These are phyloP conservation scores for Mantis religiosa DNA, from an alignment of 2,888 invertebrate species.

Conservation along the genomic window DNA sequence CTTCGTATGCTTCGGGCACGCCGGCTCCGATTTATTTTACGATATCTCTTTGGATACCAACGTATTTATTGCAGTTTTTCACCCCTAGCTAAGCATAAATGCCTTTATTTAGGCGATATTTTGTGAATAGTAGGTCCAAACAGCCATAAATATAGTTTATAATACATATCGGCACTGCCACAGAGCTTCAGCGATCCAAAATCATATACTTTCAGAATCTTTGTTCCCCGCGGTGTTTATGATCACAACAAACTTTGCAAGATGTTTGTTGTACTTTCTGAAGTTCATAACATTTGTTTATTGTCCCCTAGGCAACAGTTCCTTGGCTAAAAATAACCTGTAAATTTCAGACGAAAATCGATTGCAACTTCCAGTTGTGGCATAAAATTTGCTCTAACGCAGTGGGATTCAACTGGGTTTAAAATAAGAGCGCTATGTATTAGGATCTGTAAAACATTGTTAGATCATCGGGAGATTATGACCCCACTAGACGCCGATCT, in stretches of 20 bases:
- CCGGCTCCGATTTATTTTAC: neutral
- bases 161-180: neutral
- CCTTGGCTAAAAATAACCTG: too few relatives aligned
- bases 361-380: too few relatives aligned
- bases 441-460: too few relatives aligned
- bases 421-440: too few relatives aligned
- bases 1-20: neutral
- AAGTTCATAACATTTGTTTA: too few relatives aligned
- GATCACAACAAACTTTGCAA: neutral
- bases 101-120: neutral
- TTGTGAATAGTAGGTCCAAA: neutral
- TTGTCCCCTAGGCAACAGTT: too few relatives aligned
- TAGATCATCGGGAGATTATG: too few relatives aligned
- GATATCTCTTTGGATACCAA: neutral
- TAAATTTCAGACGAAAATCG: too few relatives aligned
- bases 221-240: neutral
- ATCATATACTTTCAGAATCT: neutral
- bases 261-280: too few relatives aligned
- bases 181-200: neutral
- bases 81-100: neutral
- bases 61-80: neutral
- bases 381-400: too few relatives aligned
- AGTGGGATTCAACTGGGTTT: too few relatives aligned
- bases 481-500: too few relatives aligned
- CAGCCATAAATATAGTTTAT: neutral